Evolutionary conservation across 2,797 vertebrate species (phyloP).

Genomic region (Loriculus beryllinus): DNA sequence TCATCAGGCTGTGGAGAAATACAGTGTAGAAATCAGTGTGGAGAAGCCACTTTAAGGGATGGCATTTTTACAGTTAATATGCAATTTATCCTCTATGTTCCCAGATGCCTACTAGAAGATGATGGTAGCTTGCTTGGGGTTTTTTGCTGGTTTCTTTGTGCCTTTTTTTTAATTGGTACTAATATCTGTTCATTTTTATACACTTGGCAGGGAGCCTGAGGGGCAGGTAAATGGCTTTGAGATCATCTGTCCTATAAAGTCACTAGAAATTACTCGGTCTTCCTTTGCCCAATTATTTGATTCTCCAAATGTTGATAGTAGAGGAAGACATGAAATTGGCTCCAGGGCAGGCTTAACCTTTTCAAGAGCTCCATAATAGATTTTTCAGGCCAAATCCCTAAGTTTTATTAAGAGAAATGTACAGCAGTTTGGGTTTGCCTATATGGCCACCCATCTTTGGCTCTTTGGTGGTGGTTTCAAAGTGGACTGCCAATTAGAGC

Average conservation of each 20-base stretch:
- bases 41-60: not conserved
- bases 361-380: not conserved
- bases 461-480: not conserved
- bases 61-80: not conserved
- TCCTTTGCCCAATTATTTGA: slow-evolving; percentile 27
- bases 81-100: not conserved
- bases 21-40: not conserved
- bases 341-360: slow-evolving; percentile 28
- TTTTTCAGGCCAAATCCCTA: slow-evolving; percentile 5
- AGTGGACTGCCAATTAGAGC: not conserved
- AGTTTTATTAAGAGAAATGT: not conserved
- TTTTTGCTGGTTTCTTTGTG: not conserved
- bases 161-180: not conserved
- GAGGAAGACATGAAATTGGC: not conserved
- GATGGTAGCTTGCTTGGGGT: not conserved
- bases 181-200: slow-evolving; percentile 9
- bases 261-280: not conserved
- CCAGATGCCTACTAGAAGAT: not conserved
- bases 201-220: not conserved
- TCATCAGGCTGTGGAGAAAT: not conserved
- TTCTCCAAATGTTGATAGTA: slow-evolving; percentile 4
- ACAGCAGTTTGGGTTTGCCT: not conserved
- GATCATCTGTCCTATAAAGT: slow-evolving; percentile 24
- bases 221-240: not conserved
- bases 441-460: not conserved